Conservation (phyloP, 2,888 invertebrate genomes). For the Ecliptopera silaceata region DNA sequence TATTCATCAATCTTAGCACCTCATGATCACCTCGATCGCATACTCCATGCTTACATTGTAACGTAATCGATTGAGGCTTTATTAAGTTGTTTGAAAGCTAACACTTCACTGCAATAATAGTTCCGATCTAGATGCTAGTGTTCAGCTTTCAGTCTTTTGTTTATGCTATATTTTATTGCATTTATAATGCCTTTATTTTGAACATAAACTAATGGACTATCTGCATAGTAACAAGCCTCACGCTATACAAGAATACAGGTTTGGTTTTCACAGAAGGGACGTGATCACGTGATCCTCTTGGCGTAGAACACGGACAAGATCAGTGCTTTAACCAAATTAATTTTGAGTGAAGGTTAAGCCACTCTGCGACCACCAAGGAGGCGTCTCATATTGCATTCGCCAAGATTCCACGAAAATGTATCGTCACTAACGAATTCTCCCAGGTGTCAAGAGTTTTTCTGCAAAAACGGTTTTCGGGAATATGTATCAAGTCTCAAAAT, state of each 20-base stretch:
- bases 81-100: no score
- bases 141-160: no score
- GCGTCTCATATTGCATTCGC: slow-evolving; percentile 65
- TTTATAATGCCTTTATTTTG: no score
- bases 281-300: slow-evolving; percentile 4
- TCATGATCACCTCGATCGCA: no score
- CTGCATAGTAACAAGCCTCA: slow-evolving; percentile 5
- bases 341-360: slow-evolving; percentile 42
- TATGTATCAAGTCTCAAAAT: slow-evolving; percentile 20
- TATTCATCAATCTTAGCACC: no score
- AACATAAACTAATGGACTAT: background rate
- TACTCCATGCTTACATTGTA: no score
- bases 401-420: slow-evolving; percentile 67
- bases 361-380: slow-evolving; percentile 65
- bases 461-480: slow-evolving; percentile 18
- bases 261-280: slow-evolving; percentile 27
- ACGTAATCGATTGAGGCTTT: no score
- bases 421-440: slow-evolving; percentile 65
- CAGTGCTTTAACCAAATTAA: slow-evolving; percentile 22
- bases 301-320: slow-evolving; percentile 29
- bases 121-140: no score
- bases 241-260: background rate
- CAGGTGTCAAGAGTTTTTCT: slow-evolving; percentile 60
- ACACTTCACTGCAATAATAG: no score
- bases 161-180: no score